Evolutionary conservation across 2,113 vertebrate species (phyloP).

Genomic region (Pogona vitticeps): DNA sequence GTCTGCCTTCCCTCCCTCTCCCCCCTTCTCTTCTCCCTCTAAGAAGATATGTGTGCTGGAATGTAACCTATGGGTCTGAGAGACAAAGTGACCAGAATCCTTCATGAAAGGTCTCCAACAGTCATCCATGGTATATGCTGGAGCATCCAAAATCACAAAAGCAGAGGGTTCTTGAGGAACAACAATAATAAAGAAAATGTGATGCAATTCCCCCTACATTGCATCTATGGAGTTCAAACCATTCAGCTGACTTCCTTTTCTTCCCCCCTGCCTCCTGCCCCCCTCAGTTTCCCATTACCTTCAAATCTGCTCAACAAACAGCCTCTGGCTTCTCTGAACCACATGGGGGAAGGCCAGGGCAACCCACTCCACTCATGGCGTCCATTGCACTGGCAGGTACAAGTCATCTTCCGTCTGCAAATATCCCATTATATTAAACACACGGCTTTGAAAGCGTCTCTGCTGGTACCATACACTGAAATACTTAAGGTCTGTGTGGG

Average conservation of each 20-base stretch:
- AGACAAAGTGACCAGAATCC: slow-evolving; percentile 38
- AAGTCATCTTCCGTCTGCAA: too few relatives aligned
- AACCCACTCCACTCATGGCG: not conserved
- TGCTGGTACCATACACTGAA: not conserved
- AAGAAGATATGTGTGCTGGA: slow-evolving; percentile 55
- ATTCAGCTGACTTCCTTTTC: not conserved
- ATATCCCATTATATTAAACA: not conserved
- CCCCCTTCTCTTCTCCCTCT: too few relatives aligned
- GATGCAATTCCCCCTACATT: not conserved
- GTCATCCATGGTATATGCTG: slow-evolving; percentile 41
- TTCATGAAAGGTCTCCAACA: slow-evolving; percentile 44
- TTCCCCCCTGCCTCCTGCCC: not conserved
- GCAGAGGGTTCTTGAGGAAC: slow-evolving; percentile 16
- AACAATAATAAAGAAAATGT: too few relatives aligned
- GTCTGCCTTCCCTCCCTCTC: slow-evolving; percentile 75
- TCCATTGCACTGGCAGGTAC: not conserved
- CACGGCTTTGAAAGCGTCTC: slow-evolving; percentile 22
- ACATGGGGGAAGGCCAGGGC: not conserved
- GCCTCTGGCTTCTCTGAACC: not conserved
- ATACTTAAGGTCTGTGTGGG: not conserved
- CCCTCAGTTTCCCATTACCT: not conserved
- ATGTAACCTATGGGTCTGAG: slow-evolving; percentile 28
- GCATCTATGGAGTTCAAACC: not conserved
- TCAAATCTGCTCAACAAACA: not conserved
- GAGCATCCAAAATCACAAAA: slow-evolving; percentile 53